Evolutionary conservation across 2,888 invertebrate species (phyloP), one percentile per base, ranked within the genome.

Genomic region (Acleris laterana): DNA sequence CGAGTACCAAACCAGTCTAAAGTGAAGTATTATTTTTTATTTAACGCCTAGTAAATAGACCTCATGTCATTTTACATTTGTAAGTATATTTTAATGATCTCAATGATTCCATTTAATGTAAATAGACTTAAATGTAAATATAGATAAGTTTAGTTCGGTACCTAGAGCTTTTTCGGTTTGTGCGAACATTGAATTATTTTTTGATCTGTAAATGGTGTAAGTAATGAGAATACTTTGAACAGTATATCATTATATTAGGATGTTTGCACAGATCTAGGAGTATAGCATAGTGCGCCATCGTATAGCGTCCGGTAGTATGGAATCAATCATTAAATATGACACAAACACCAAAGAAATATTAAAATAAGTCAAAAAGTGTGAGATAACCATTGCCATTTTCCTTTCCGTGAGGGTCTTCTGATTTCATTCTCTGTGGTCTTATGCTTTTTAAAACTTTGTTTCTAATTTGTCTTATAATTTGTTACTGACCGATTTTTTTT

Each of bases 61-160:
- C 85, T 85, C 85, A 81, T 75, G 84, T 88, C 87, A 85, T 83
- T 85, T 81, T 77, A 77, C 76, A 55, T 55, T 55, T 82, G 77
- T 82, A 83, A 83, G 83, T 84, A 84, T 81, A 87, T 84, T 88
- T 84, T 89, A 88, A 89, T 91, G 92, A 93, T 93, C 92, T 93
- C 92, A 92, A 88, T 87, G 88, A 92, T 91, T 93, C 92, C 92
- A 90, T 91, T 87, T 65, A 89, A 83, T 91, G 90, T 92, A 92
- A 84, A 91, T 91, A 91, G 82, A 71, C 74, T 70, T 83, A 85
- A 81, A 63, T 90, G 88, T 92, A 91, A 83, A 91, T 90, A 90
- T 88, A 88, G 80, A 63, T 74, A 77, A 77, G 72, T 71, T 75
- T 81, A 80, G 74, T 69, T 84, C 84, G 81, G 74, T 77, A 64